Evolutionary conservation across 2,113 vertebrate species (phyloP), one percentile per base, ranked within the genome.

Genomic region (Aythya baeri): DNA sequence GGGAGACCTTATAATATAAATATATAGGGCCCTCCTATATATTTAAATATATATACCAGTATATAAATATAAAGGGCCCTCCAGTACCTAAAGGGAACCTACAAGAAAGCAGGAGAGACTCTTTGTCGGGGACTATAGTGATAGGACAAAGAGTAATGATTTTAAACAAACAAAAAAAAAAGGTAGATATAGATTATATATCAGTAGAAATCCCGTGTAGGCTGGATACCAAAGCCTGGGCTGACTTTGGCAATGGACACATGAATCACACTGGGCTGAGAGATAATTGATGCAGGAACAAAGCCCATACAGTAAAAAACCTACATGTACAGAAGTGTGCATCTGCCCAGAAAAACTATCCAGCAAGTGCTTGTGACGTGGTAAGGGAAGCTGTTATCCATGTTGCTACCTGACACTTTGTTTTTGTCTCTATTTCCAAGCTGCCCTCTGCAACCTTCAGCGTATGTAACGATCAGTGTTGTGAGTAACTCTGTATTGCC

Each of bases 301-400:
- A 89, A 75, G 41, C 41, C 41, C 41, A 41, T 41, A 41, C 41
- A 41, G 41, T 41, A 65, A 74, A 65, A 65, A 4, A 0, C 1
- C 1, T 6, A 6, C 4, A 15, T 7, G 17, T 8, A 50, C 2
- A 11, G 29, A 21, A 0, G 1, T 1, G 1, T 2, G 1, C 6
- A 62, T 71, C n/a, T 67, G n/a, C 23, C 4, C 22, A 77, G 52
- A 67, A 59, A 31, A 70, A 17, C 57, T 63, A 16, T 3, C 25
- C 27, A 67, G 46, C 0, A 0, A 66, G 13, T 1, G 3, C 0
- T 2, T 11, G 29, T 57, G 52, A 31, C 7, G 10, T 9, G 4
- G 29, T 67, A 72, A 61, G 31, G 29, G 11, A 57, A 13, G 7
- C 11, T 72, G 32, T 52, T 72, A 74, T 7, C 11, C 55, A 25